phyloP scores from a whole-genome alignment of 2,888 invertebrate genomes.

The Agrenia bidenticulata region DNA sequence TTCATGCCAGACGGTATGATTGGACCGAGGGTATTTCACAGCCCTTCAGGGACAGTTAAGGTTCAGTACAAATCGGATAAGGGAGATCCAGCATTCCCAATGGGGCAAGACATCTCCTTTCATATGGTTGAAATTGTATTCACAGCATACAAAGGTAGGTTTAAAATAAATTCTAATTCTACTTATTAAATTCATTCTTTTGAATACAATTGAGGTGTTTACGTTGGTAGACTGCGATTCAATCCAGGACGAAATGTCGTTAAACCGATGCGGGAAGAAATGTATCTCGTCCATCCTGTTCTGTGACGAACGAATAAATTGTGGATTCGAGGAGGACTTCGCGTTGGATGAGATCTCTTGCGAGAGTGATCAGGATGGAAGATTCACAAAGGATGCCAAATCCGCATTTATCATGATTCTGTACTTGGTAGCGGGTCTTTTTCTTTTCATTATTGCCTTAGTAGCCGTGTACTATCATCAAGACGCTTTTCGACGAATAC shows the following conservation, averaged over 20 bases:
- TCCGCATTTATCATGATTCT: slow-evolving; percentile 26
- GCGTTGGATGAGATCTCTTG: slow-evolving; percentile 46
- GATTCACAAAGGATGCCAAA: not conserved
- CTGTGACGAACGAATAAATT: slow-evolving; percentile 49
- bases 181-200: too few relatives aligned
- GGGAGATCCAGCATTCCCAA: too few relatives aligned
- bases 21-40: slow-evolving; percentile 40
- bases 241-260: not conserved
- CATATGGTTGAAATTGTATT: slow-evolving; percentile 49
- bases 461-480: slow-evolving; percentile 36
- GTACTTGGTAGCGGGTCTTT: slow-evolving; percentile 36
- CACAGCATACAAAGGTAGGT: slow-evolving; percentile 48
- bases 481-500: slow-evolving; percentile 32
- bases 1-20: slow-evolving; percentile 36
- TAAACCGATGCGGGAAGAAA: slow-evolving; percentile 28
- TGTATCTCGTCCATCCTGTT: slow-evolving; percentile 47
- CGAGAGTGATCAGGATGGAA: not conserved
- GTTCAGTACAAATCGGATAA: slow-evolving; percentile 34
- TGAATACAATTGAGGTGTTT: not conserved
- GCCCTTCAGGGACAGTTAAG: slow-evolving; percentile 36
- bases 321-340: slow-evolving; percentile 47
- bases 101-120: slow-evolving; percentile 21
- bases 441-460: slow-evolving; percentile 27
- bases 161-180: too few relatives aligned
- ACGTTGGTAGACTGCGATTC: slow-evolving; percentile 18